phyloP scores from a whole-genome alignment of 1,140 invertebrate species.

The Lethocerus indicus region DNA sequence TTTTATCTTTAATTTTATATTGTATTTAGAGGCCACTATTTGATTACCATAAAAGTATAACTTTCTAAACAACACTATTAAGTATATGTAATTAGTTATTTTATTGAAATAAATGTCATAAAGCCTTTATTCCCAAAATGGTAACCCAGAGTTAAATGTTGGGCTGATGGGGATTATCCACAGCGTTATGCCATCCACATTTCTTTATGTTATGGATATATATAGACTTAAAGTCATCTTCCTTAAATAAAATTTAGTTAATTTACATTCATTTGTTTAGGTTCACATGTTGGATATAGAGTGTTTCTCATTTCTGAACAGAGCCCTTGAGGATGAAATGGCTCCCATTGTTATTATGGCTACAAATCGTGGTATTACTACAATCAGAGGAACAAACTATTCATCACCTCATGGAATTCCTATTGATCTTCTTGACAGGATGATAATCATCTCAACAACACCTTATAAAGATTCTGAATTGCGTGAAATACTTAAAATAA shows the following conservation, averaged over 20 bases:
- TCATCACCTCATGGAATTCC: constrained; percentile 92
- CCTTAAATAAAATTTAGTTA: neutral
- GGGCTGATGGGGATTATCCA: too few species aligned
- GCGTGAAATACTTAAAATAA: constrained; percentile 81
- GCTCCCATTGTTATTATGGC: constrained; percentile 97
- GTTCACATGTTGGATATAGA: constrained; percentile 98
- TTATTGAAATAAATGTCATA: too few species aligned
- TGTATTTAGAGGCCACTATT: too few species aligned
- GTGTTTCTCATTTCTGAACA: constrained; percentile 95
- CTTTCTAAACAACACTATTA: too few species aligned
- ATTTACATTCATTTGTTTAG: constrained; percentile 25
- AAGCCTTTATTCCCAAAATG: too few species aligned
- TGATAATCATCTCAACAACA: constrained; percentile 84
- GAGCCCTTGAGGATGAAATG: constrained; percentile 92
- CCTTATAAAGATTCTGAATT: constrained; percentile 83
- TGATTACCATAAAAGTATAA: too few species aligned
- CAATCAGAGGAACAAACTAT: constrained; percentile 84
- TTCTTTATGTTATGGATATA: too few species aligned
- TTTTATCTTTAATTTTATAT: too few species aligned
- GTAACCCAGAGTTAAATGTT: too few species aligned
- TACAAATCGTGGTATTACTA: constrained; percentile 94
- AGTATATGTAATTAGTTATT: too few species aligned
- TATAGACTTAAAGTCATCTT: too few species aligned
- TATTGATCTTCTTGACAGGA: constrained; percentile 86
- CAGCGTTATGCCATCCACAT: too few species aligned